These are phyloP conservation scores for Plutella xylostella DNA, from an alignment of 2,888 invertebrate species.

Conservation along the genomic window DNA sequence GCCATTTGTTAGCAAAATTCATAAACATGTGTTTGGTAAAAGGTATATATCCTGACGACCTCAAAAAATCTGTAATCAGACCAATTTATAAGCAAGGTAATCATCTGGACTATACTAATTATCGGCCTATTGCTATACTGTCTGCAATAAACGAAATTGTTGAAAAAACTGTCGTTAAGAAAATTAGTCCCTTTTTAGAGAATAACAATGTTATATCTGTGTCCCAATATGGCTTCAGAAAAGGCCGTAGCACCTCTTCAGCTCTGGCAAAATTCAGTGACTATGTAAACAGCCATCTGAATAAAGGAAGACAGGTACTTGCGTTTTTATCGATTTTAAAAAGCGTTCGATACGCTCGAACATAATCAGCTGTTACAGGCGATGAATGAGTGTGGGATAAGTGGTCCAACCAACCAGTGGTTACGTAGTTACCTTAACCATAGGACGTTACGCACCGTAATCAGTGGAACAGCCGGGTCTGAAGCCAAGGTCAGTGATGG, in stretches of 20 bases:
- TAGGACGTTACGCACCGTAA: neutral
- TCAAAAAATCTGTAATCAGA: conserved; percentile 11
- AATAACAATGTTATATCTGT: neutral
- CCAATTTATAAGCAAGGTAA: conserved; percentile 12
- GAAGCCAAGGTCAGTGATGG: neutral
- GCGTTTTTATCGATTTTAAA: neutral
- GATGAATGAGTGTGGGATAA: neutral
- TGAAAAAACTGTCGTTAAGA: conserved; percentile 7
- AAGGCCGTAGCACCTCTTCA: neutral
- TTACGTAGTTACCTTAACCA: neutral
- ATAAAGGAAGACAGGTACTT: neutral
- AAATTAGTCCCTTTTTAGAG: neutral
- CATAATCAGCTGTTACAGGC: neutral
- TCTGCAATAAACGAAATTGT: conserved; percentile 2
- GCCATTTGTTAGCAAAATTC: conserved; percentile 11
- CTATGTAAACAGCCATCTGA: neutral
- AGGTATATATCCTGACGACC: conserved; percentile 7
- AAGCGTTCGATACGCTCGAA: neutral
- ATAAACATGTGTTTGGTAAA: conserved; percentile 10
- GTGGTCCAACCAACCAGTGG: neutral
- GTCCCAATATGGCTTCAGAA: neutral
- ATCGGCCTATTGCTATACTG: conserved; percentile 13
- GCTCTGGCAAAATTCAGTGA: neutral
- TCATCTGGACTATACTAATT: conserved; percentile 11
- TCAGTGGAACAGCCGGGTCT: neutral